Conservation (phyloP, 2,113 vertebrate genomes). For the Progne subis region DNA sequence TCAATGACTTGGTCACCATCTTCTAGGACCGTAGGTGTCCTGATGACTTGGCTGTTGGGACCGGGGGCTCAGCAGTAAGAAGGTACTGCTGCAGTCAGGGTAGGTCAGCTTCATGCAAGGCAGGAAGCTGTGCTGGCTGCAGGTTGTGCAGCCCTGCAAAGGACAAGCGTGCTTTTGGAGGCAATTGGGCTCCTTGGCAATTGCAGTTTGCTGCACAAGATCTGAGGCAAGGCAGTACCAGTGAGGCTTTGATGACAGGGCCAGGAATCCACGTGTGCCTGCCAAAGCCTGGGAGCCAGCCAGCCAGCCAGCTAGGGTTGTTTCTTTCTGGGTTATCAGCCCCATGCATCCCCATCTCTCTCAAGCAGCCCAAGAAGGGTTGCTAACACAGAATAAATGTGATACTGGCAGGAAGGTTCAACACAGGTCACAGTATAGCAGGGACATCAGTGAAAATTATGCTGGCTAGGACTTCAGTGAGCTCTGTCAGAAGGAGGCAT, state of each 20-base stretch:
- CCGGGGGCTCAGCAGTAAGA: neutral
- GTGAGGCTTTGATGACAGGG: neutral
- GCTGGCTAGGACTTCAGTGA: neutral
- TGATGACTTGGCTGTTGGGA: neutral
- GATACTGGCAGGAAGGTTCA: neutral
- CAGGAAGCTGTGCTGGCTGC: neutral
- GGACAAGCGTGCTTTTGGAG: neutral
- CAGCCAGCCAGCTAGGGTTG: neutral
- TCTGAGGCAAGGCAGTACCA: neutral
- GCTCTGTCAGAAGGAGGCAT: neutral
- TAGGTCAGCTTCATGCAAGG: neutral
- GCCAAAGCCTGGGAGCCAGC: neutral
- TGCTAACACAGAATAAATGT: neutral
- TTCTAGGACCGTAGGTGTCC: neutral
- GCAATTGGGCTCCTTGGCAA: neutral
- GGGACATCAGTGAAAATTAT: neutral
- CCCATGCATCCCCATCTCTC: neutral
- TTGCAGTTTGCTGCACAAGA: neutral
- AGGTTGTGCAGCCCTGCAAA: neutral
- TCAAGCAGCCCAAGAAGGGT: neutral
- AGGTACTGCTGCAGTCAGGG: neutral
- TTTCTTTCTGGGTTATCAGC: neutral
- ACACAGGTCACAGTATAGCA: neutral
- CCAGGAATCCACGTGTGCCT: accelerated
- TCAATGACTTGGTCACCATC: neutral